Conservation (phyloP, 2,797 vertebrate genomes). For the Sternarchorhynchus goeldii region DNA sequence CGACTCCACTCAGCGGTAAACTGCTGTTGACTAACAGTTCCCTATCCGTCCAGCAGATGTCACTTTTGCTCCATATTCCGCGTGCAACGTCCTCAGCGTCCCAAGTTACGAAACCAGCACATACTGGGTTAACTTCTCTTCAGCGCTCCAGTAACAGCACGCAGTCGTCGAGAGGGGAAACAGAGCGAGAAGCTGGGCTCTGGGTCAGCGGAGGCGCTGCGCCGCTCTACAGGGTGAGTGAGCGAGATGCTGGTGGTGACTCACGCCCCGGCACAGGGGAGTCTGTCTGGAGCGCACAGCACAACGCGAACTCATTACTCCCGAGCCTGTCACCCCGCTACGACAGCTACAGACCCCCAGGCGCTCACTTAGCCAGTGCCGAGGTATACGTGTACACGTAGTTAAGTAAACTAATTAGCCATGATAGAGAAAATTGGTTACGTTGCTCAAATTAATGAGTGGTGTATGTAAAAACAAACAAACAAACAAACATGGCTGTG, state of each 20-base stretch:
- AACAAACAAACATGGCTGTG: neutral
- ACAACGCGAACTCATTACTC: slow-evolving; percentile 4
- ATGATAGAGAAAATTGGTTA: neutral
- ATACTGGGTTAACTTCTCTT: slow-evolving; percentile 34
- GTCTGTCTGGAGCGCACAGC: slow-evolving; percentile 23
- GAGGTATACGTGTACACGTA: neutral
- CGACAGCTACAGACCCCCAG: neutral
- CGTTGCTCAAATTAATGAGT: neutral
- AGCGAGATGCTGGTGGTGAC: slow-evolving; percentile 20
- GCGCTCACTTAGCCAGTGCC: neutral
- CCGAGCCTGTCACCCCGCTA: neutral
- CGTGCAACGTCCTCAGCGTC: neutral
- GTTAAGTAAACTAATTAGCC: neutral
- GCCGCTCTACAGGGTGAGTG: slow-evolving; percentile 3
- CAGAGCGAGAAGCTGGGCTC: slow-evolving; percentile 16
- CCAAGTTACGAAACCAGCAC: slow-evolving; percentile 11
- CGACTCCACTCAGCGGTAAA: neutral
- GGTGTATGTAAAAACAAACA: neutral
- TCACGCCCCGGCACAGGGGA: slow-evolving; percentile 7
- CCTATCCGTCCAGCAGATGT: slow-evolving; percentile 61
- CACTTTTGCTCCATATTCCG: slow-evolving; percentile 65
- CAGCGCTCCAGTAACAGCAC: slow-evolving; percentile 18
- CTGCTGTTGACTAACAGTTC: slow-evolving; percentile 13
- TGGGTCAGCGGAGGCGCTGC: slow-evolving; percentile 29
- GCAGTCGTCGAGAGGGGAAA: slow-evolving; percentile 25